phyloP scores from a whole-genome alignment of 1,140 invertebrate genomes.

The Hylaeus volcanicus region DNA sequence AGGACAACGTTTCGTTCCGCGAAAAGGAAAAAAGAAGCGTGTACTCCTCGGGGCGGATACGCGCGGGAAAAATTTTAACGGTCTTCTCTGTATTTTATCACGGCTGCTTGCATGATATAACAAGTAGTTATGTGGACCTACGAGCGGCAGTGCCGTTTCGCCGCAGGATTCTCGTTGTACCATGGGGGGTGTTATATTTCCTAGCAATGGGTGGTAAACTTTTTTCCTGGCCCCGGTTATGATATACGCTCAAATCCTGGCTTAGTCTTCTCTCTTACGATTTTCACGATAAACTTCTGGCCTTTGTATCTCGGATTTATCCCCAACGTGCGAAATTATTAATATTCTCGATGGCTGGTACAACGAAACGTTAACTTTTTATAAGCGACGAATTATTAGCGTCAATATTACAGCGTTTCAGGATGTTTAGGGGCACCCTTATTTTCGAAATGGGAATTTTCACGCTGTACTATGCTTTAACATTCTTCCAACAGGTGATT shows the following conservation, averaged over 20 bases:
- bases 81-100: conserved; percentile 55
- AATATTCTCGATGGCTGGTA: conserved; percentile 18
- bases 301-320: conserved; percentile 53
- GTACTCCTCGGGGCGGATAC: not conserved
- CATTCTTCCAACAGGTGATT: no score
- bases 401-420: no score
- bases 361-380: no score
- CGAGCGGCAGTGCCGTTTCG: conserved; percentile 36
- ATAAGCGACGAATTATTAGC: no score
- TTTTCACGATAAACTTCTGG: conserved; percentile 41
- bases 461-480: no score
- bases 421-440: no score
- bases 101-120: conserved; percentile 58
- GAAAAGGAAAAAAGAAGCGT: not conserved
- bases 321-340: conserved; percentile 48
- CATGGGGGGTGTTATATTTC: conserved; percentile 59
- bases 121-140: conserved; percentile 52
- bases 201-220: conserved; percentile 63
- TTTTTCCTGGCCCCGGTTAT: conserved; percentile 43
- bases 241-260: conserved; percentile 54
- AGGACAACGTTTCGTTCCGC: not conserved
- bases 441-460: no score
- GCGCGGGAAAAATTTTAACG: conserved; percentile 26
- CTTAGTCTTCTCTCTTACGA: conserved; percentile 40
- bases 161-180: conserved; percentile 46